Base-by-base conservation (phyloP, 2,888 invertebrate genomes). In the Lithophane semibrunnea region DNA sequence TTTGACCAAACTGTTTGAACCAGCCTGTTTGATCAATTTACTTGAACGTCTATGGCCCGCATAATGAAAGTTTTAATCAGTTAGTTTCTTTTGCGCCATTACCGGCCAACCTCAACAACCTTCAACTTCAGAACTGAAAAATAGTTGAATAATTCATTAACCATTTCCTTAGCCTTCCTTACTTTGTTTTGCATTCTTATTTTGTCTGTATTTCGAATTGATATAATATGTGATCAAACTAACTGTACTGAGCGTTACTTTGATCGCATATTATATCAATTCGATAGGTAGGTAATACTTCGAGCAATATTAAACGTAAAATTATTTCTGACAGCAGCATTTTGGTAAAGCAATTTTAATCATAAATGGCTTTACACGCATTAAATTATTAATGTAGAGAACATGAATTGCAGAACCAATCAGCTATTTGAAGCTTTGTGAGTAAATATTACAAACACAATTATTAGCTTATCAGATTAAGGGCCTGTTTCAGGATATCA, bases 301-400 rank as follows among this genome's bases (percentile, higher is more conserved):
- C 24, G 12, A 44, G 54, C 24, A 67, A 73, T 72, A 81, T 84
- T 81, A 68, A 70, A 60, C 61, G 58, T 24, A 21, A 58, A 80
- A 84, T 76, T 29, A 54, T 61, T 67, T 70, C 58, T 73, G 79
- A 73, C 75, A 75, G 42, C 24, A 18, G 7, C 21, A 61, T 64
- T 70, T 47, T n/a, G 24, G 47, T 64, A 71, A 68, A 84, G 58
- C 72, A 60, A 76, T 75, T 72, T 69, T 66, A 80, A 66, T 75
- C 56, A 64, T 69, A 58, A 65, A 61, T 56, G 69, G 66, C 54
- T 73, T 67, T 42, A 37, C 24, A 13, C 63, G 49, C 44, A 80
- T 68, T 72, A 54, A 47, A 70, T 61, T 68, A 52, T 77, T 77
- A 61, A 69, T 61, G 13, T 37, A 21, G 24, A 9, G 9, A 77